Base-by-base conservation (phyloP, 2,113 vertebrate species). In the Eudorcas thomsonii region DNA sequence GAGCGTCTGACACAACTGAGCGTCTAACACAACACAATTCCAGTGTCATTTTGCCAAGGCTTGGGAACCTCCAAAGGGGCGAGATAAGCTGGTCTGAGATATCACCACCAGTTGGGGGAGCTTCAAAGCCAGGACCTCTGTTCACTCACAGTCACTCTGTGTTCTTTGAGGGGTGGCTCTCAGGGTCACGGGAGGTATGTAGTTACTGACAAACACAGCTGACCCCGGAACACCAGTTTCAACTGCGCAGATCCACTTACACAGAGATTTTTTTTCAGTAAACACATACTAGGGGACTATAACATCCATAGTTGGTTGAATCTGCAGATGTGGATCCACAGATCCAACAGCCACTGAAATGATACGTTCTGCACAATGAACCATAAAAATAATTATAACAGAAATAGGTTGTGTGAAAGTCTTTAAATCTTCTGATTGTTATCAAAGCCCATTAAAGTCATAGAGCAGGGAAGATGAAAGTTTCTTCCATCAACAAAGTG, bases 351-450 rank as follows among this genome's bases (percentile, higher is more conserved):
- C 4, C 7, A 0, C 15, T 13, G 15, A 83, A 33, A 50, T 0
- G 4, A 95, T 54, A 84, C 4, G 23, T 2, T 11, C 60, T 36
- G 43, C 33, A 33, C 45, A 94, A 59, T 71, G n/a, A 43, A 11
- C 12, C 57, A 45, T 17, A 39, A 7, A 96, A 91, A 91, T 57
- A 88, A 78, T 43, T 57, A 55, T 11, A 67, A 85, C 33, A 52
- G 91, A 91, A 50, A 43, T 45, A 92, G 19, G 12, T 81, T 71
- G 15, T 71, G 26, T 67, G 11, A 50, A 96, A 71, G 6, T 1
- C 92, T 97, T 82, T 88, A 45, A 3, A n/a, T 91, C 62, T 96
- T 91, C 91, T 12, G 28, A 62, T 52, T 78, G 33, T n/a, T 92
- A 54, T 67, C 77, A 87, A 94, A 88, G 17, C 64, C n/a, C 57